These are phyloP conservation scores for Pheosia gnoma DNA, from an alignment of 2,888 invertebrate species.

Conservation along the genomic window DNA sequence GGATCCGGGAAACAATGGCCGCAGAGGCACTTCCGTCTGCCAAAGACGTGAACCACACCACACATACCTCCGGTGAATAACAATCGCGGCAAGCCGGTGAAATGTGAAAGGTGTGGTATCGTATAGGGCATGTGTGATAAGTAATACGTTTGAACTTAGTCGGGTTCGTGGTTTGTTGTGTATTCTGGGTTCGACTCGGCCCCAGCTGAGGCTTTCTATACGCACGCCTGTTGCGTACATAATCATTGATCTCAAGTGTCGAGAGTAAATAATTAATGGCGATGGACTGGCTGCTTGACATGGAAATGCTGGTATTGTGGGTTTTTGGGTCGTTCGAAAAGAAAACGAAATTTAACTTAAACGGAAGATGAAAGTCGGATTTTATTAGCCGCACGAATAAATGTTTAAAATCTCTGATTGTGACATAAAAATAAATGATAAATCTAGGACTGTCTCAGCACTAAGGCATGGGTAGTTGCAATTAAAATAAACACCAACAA, in stretches of 20 bases:
- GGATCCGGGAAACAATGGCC: conserved; percentile 71
- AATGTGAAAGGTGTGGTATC: conserved; percentile 36
- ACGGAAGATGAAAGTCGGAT: no score
- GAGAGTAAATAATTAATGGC: conserved; percentile 36
- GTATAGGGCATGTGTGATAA: conserved; percentile 13
- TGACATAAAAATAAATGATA: no score
- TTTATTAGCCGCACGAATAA: no score
- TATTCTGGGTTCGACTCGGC: conserved; percentile 37
- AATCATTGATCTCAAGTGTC: conserved; percentile 35
- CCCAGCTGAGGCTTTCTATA: conserved; percentile 46
- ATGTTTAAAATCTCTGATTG: no score
- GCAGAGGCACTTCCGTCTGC: conserved; percentile 63
- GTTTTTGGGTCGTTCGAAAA: conserved; percentile 7
- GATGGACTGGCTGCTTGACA: conserved; percentile 27
- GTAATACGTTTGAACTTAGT: conserved; percentile 17
- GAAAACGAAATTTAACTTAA: conserved; percentile 4
- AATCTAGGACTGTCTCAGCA: no score
- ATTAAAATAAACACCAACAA: no score
- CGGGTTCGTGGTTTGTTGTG: conserved; percentile 29
- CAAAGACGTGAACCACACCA: conserved; percentile 53
- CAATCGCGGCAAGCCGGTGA: conserved; percentile 44
- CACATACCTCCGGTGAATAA: conserved; percentile 60
- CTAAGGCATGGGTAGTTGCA: no score
- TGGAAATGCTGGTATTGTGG: conserved; percentile 1
- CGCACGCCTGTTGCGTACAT: conserved; percentile 40